These are phyloP conservation scores for Acanthaster planci DNA, from an alignment of 35 echinoderm and acorn worm species.

Conservation along the genomic window DNA sequence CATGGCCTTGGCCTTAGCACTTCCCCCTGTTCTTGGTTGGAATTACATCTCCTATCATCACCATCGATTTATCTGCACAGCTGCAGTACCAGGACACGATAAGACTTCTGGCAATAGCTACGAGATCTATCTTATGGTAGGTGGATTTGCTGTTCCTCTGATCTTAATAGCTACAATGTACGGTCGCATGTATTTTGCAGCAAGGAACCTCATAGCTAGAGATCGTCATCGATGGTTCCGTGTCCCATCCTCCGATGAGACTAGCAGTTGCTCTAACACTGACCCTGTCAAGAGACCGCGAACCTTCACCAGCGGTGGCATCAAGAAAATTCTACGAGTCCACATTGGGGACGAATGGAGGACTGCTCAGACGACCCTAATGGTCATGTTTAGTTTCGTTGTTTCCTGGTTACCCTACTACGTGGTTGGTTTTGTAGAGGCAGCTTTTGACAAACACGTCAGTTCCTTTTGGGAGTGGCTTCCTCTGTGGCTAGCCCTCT, in stretches of 20 bases:
- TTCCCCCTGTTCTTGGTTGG: conserved; percentile 74
- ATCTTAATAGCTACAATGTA: conserved; percentile 62
- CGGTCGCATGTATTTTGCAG: conserved; percentile 68
- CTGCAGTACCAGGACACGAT: neutral
- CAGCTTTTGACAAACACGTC: conserved; percentile 33
- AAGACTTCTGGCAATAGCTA: conserved; percentile 36
- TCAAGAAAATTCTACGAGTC: conserved; percentile 32
- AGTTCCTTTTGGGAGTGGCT: conserved; percentile 57
- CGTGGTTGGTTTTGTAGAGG: conserved; percentile 62
- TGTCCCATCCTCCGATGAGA: conserved; percentile 29
- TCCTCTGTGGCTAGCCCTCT: conserved; percentile 66
- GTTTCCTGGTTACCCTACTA: conserved; percentile 82
- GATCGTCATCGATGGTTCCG: conserved; percentile 36
- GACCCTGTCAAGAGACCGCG: conserved; percentile 5
- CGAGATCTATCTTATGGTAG: conserved; percentile 54
- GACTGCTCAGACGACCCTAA: conserved; percentile 68
- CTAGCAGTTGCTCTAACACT: neutral
- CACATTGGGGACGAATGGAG: conserved; percentile 70
- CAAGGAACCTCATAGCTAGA: conserved; percentile 51
- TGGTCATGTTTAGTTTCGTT: conserved; percentile 60
- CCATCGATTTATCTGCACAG: conserved; percentile 69
- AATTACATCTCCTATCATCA: conserved; percentile 54
- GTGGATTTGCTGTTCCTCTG: conserved; percentile 67
- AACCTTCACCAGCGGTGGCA: conserved; percentile 21
- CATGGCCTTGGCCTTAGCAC: conserved; percentile 39